Evolutionary conservation across 2,113 vertebrate genomes (phyloP).

Genomic region (Nicator chloris): DNA sequence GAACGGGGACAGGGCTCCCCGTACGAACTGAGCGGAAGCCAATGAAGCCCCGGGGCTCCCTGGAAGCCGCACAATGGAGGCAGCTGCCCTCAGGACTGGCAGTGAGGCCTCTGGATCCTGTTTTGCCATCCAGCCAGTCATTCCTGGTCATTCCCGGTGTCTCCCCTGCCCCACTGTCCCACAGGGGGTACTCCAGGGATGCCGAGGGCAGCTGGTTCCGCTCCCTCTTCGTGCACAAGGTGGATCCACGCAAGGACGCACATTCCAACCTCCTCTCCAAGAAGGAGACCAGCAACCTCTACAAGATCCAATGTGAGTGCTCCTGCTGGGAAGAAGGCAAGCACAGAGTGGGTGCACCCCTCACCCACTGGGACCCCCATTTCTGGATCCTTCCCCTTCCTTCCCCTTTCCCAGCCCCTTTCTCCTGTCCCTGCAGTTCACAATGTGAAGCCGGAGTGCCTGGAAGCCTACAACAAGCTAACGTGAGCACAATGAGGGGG

Average conservation of each 20-base stretch:
- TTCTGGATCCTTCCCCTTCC: not conserved
- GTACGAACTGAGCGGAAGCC: not conserved
- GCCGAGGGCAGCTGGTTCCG: slow-evolving; percentile 90
- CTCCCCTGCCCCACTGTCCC: not conserved
- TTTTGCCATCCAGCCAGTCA: fast-evolving
- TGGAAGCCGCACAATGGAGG: fast-evolving
- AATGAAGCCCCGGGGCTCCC: fast-evolving
- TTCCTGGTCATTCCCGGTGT: no score
- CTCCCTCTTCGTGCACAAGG: slow-evolving; percentile 91
- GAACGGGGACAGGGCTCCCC: not conserved
- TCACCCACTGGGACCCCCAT: fast-evolving
- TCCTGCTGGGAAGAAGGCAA: fast-evolving
- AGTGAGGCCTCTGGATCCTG: fast-evolving
- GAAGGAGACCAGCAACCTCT: slow-evolving; percentile 92
- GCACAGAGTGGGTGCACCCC: not conserved
- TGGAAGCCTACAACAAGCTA: slow-evolving; percentile 90
- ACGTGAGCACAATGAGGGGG: slow-evolving; percentile 71
- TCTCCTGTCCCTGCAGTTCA: slow-evolving; percentile 81
- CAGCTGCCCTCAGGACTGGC: not conserved
- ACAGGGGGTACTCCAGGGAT: slow-evolving; percentile 79
- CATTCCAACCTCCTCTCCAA: slow-evolving; percentile 97
- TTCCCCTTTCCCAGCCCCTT: not conserved
- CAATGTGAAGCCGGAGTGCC: slow-evolving; percentile 91
- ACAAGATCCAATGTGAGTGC: slow-evolving; percentile 92
- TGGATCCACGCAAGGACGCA: slow-evolving; percentile 91